These are phyloP conservation scores for Trinorchestia longiramus DNA, from an alignment of 1,140 invertebrate genomes.

Conservation along the genomic window DNA sequence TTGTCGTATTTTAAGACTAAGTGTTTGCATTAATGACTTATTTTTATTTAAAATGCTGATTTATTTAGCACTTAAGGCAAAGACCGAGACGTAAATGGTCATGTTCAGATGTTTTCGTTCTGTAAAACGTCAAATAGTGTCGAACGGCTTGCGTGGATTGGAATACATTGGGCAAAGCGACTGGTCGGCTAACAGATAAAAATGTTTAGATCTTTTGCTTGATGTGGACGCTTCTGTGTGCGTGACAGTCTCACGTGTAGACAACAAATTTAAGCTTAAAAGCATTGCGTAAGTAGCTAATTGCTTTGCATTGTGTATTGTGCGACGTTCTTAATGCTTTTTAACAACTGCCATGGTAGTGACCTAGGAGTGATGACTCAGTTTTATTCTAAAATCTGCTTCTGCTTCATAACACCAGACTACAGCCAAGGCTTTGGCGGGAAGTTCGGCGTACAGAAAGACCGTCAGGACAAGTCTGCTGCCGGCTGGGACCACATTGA, in stretches of 20 bases:
- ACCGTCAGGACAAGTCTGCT: slow-evolving; percentile 75
- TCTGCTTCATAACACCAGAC: slow-evolving; percentile 67
- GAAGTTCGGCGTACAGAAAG: slow-evolving; percentile 75
- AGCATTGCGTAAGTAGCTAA: not conserved
- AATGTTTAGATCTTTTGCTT: not conserved
- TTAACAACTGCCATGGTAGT: not conserved
- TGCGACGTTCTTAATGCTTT: not conserved
- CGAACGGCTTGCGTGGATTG: not conserved
- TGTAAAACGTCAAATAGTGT: not conserved
- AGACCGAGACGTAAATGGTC: not conserved
- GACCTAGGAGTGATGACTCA: not conserved
- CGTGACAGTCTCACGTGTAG: not conserved
- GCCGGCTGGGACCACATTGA: slow-evolving; percentile 72
- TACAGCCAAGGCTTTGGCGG: slow-evolving; percentile 75
- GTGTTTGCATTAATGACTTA: not conserved
- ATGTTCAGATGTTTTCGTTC: not conserved
- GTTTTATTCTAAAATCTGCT: slow-evolving; percentile 39
- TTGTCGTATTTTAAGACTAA: no score
- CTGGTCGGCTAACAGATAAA: not conserved
- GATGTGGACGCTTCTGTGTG: not conserved
- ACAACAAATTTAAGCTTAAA: not conserved
- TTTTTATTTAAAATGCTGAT: not conserved
- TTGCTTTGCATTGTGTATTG: not conserved
- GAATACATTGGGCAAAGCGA: not conserved
- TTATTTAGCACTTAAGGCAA: not conserved